phyloP scores from a whole-genome alignment of 2,113 vertebrate species.

The Laterallus jamaicensis region DNA sequence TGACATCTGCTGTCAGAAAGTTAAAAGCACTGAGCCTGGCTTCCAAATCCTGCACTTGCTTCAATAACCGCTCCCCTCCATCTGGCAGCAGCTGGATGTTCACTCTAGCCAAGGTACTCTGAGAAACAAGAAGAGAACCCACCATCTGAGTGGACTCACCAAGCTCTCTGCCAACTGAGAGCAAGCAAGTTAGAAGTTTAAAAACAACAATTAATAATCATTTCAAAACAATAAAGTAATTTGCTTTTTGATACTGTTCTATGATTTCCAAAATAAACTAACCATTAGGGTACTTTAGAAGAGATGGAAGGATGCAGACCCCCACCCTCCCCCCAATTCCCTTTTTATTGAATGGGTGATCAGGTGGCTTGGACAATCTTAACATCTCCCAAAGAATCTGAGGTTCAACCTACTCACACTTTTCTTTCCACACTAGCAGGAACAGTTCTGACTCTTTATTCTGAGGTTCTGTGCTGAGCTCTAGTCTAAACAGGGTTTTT shows the following conservation, averaged over 20 bases:
- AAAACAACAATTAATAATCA: neutral
- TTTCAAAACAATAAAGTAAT: neutral
- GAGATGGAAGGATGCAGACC: neutral
- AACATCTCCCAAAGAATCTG: neutral
- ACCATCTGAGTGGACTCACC: neutral
- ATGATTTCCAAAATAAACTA: neutral
- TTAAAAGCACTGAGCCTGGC: slow-evolving; percentile 69
- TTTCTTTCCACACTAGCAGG: neutral
- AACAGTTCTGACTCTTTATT: neutral
- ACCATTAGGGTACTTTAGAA: neutral
- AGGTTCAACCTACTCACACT: fast-evolving
- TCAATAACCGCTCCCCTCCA: slow-evolving; percentile 80
- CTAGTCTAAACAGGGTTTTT: neutral
- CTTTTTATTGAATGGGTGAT: neutral
- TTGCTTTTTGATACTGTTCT: neutral
- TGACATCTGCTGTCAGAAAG: slow-evolving; percentile 22
- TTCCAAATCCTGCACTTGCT: slow-evolving; percentile 82
- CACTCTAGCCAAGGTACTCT: slow-evolving; percentile 79
- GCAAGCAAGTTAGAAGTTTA: neutral
- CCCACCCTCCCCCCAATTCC: too few species aligned
- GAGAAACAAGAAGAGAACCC: slow-evolving; percentile 11
- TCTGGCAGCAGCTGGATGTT: slow-evolving; percentile 83
- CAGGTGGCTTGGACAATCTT: neutral
- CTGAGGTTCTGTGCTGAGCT: neutral
- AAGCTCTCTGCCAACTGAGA: neutral